Percentiles rank a stretch among this genome's conserved stretches.
Conservation (phyloP, 2,797 vertebrate genomes). For the Alfaro cultratus region DNA sequence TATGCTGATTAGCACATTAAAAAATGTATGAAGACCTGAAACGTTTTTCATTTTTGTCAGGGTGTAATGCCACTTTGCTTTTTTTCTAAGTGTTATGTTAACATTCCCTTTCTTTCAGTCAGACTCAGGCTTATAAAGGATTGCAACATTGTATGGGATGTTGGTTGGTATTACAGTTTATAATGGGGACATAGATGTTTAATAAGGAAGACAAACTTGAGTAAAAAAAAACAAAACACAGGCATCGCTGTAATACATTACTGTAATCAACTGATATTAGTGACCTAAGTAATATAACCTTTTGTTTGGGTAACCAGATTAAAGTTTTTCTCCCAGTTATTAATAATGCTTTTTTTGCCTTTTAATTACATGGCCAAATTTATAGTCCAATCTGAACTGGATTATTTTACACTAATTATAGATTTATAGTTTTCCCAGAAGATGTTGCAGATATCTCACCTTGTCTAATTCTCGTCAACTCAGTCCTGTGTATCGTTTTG, state of each 20-base stretch:
- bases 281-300: neutral
- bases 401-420: neutral
- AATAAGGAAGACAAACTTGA: neutral
- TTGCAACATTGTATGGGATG: neutral
- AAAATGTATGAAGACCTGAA: constrained; percentile 19
- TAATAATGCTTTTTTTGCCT: neutral
- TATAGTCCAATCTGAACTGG: neutral
- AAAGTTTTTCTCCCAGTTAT: neutral
- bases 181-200: neutral
- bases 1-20: constrained; percentile 22
- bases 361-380: too few species aligned
- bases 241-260: neutral
- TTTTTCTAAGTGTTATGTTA: constrained; percentile 5
- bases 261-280: neutral
- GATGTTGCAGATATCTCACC: neutral
- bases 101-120: constrained; percentile 6
- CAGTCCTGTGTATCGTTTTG: too few species aligned
- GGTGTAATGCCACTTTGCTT: neutral
- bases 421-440: neutral
- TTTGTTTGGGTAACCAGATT: neutral
- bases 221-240: neutral
- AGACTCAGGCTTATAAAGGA: neutral
- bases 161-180: constrained; percentile 1
- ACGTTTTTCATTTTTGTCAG: constrained; percentile 16
- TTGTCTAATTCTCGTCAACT: neutral